Base-by-base conservation (phyloP, 2,113 vertebrate genomes). In the Pavo muticus region DNA sequence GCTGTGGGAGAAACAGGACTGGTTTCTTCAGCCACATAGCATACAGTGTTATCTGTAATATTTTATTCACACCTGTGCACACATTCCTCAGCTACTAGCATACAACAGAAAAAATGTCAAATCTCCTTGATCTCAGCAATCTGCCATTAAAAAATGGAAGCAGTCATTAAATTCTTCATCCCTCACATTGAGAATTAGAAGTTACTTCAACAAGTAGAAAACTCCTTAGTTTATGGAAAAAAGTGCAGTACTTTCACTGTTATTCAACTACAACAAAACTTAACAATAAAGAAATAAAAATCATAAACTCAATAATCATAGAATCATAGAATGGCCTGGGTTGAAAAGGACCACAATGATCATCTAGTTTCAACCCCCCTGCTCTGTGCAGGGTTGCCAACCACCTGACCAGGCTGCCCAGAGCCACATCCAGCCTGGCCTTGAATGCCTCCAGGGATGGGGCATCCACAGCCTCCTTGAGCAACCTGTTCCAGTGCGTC, bases 51-150 rank as follows among this genome's bases (percentile, higher is more conserved):
- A 23, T 71, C 18, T 44, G 29, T 32, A 88, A 4, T 42, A 73
- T 47, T 92, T 91, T 40, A 87, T 60, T 64, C 20, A 8, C 73
- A 19, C 24, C 47, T 76, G 35, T 59, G 68, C 39, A 70, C 45
- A 60, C 54, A 83, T 64, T 83, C 75, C 82, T 87, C 63, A 92
- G 59, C 63, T 79, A 45, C 40, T 57, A 78, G 47, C 0, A 0
- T 20, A 72, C 37, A 65, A 83, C 45, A 44, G 50, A 64, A 87
- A 91, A 75, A 27, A 42, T 3, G 29, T 52, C 40, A 70, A 39
- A 80, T n/a, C 63, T 47, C 77, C 87, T 45, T 65, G 54, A 85
- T 67, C 78, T 83, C 87, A 87, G 88, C 50, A 92, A 70, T 8
- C 13, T 79, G 39, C 78, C 69, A 63, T 56, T 37, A 70, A 70